Percentiles rank a stretch among this genome's conserved stretches.
Conservation (phyloP, 2,113 vertebrate genomes). For the Lepisosteus osseus region DNA sequence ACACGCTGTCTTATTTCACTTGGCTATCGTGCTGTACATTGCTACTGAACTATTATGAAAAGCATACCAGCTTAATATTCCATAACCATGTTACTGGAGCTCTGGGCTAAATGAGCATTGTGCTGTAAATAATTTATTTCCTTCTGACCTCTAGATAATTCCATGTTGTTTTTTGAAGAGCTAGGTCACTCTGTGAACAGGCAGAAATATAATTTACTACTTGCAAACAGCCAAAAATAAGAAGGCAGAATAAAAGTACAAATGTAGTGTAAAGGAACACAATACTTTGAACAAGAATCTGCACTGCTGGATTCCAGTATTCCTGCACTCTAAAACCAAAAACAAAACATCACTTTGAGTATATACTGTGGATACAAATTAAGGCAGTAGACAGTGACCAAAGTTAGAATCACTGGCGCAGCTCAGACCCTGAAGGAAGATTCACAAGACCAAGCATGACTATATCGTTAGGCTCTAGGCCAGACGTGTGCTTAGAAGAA, state of each 20-base stretch:
- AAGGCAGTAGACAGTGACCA: background rate
- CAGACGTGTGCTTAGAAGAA: background rate
- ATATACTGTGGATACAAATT: background rate
- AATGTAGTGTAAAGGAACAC: background rate
- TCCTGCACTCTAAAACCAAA: background rate
- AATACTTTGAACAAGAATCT: background rate
- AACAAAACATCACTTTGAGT: background rate
- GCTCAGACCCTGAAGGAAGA: background rate
- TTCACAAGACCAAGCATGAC: background rate
- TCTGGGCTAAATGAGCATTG: too few relatives aligned
- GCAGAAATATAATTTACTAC: too few relatives aligned
- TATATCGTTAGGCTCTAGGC: background rate
- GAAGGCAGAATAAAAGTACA: background rate
- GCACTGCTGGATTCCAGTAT: background rate
- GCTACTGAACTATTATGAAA: too few relatives aligned
- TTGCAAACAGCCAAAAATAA: background rate
- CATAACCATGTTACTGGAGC: too few relatives aligned
- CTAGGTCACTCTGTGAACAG: too few relatives aligned
- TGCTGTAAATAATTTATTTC: too few relatives aligned
- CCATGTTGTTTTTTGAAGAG: too few relatives aligned
- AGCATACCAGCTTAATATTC: too few relatives aligned
- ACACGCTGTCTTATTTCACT: too few relatives aligned
- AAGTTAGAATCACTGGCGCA: background rate
- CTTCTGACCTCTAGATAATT: too few relatives aligned
- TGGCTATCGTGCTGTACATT: too few relatives aligned